Evolutionary conservation across 2,797 vertebrate species (phyloP), one percentile per base, ranked within the genome.

Genomic region (Iguana delicatissima): DNA sequence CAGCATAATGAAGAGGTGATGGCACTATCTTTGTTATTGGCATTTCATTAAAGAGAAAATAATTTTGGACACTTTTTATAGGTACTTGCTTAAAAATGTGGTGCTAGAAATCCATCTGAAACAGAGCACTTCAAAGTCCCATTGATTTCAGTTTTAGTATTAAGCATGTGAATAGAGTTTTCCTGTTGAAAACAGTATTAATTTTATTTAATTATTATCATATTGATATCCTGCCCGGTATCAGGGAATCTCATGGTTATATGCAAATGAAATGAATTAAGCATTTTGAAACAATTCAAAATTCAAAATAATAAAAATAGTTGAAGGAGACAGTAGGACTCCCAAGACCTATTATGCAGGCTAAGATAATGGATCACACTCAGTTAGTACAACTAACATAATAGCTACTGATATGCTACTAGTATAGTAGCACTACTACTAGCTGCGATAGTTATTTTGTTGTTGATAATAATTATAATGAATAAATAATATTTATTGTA

Each of bases 51-150:
- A 85, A 81, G n/a, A 14, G 89, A 91, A 94, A 92, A 76, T 91
- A 92, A 85, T 89, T 91, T 88, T 91, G 89, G 93, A 88, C 95
- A 93, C 92, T 96, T 86, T 86, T 94, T 92, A 92, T 91, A 94
- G 85, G 88, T 91, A 29, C 0, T 1, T 52, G 64, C 91, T 93
- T 52, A 72, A 35, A 29, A 52, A 83, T 79, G 55, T 38, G 69
- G 29, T 22, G 32, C 22, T 67, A 29, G 16, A 52, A 79, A 62
- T 80, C 4, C 26, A 69, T 38, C 46, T 16, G 42, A 59, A 62
- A 18, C 38, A 62, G 81, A 90, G 10, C 22, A 46, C 16, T 62
- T 74, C 77, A n/a, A 73, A 73, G 32, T 82, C 20, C 69, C 24
- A 13, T 69, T 89, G 50, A 57, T 82, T 86, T 62, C 42, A 22